phyloP scores from a whole-genome alignment of 2,888 invertebrate genomes.

The Polymixis flavicincta region DNA sequence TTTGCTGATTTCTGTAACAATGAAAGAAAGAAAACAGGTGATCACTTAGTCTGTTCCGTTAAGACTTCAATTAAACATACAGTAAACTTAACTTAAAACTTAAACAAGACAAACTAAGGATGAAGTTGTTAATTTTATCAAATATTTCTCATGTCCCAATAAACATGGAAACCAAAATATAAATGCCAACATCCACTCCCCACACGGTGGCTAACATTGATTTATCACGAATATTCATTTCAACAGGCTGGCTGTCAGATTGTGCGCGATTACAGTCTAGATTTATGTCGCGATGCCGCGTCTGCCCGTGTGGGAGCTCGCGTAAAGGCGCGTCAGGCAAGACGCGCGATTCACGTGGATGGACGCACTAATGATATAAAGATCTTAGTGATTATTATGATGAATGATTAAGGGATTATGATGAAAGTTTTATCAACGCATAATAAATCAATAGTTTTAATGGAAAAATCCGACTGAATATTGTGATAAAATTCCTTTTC shows the following conservation, averaged over 20 bases:
- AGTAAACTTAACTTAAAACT: too few species aligned
- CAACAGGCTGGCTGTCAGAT: constrained; percentile 88
- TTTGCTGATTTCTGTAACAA: not conserved
- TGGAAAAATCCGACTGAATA: not conserved
- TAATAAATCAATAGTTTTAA: not conserved
- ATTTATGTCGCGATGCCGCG: constrained; percentile 83
- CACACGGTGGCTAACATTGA: constrained; percentile 87
- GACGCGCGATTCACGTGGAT: constrained; percentile 14
- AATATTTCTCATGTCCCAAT: constrained; percentile 50
- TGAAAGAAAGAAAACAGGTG: not conserved
- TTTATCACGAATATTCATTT: constrained; percentile 90
- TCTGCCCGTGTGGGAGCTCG: constrained; percentile 72
- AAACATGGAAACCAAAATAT: constrained; percentile 58
- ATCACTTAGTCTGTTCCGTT: constrained; percentile 20
- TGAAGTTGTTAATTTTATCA: constrained; percentile 41
- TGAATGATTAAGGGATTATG: not conserved
- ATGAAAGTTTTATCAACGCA: not conserved
- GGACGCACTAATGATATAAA: not conserved
- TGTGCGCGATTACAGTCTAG: constrained; percentile 83
- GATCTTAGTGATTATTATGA: constrained; percentile 1
- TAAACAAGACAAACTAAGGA: constrained; percentile 20
- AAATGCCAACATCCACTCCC: constrained; percentile 58
- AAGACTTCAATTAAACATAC: constrained; percentile 12
- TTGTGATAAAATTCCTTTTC: not conserved
- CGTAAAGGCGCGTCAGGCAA: constrained; percentile 52